These are phyloP conservation scores for Perdita meconis DNA, from an alignment of 2,888 invertebrate genomes.

Conservation along the genomic window DNA sequence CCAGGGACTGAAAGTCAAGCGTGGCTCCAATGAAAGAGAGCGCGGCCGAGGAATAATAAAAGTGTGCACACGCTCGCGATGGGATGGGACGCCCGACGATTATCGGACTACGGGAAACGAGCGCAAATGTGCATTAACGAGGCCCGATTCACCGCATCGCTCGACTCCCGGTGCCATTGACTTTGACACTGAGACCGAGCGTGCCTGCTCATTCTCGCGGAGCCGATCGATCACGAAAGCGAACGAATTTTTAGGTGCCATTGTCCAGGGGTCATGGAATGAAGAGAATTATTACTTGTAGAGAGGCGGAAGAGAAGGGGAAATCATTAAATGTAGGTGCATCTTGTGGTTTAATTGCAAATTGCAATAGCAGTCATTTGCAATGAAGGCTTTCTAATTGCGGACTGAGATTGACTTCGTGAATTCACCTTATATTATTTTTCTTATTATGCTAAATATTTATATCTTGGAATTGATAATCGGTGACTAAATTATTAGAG, in stretches of 20 bases:
- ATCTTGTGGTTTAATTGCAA: too few relatives aligned
- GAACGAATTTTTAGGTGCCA: not conserved
- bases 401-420: too few relatives aligned
- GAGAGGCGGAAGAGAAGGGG: too few relatives aligned
- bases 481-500: too few relatives aligned
- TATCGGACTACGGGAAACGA: slow-evolving; percentile 47
- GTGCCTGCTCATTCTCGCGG: slow-evolving; percentile 3
- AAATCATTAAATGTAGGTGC: too few relatives aligned
- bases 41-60: slow-evolving; percentile 55
- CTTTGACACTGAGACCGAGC: slow-evolving; percentile 42
- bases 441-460: too few relatives aligned
- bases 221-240: not conserved
- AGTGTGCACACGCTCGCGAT: slow-evolving; percentile 14
- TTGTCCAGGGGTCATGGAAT: too few relatives aligned
- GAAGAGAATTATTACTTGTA: too few relatives aligned
- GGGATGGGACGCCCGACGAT: slow-evolving; percentile 25
- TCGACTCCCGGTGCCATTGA: slow-evolving; percentile 43
- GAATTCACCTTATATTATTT: too few relatives aligned
- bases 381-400: too few relatives aligned
- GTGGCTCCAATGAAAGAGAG: slow-evolving; percentile 60
- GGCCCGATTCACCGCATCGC: slow-evolving; percentile 10
- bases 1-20: slow-evolving; percentile 60
- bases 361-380: too few relatives aligned
- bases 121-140: slow-evolving; percentile 16
- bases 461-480: too few relatives aligned